These are phyloP conservation scores for Phlogophora meticulosa DNA, from an alignment of 2,888 invertebrate genomes.

Conservation along the genomic window DNA sequence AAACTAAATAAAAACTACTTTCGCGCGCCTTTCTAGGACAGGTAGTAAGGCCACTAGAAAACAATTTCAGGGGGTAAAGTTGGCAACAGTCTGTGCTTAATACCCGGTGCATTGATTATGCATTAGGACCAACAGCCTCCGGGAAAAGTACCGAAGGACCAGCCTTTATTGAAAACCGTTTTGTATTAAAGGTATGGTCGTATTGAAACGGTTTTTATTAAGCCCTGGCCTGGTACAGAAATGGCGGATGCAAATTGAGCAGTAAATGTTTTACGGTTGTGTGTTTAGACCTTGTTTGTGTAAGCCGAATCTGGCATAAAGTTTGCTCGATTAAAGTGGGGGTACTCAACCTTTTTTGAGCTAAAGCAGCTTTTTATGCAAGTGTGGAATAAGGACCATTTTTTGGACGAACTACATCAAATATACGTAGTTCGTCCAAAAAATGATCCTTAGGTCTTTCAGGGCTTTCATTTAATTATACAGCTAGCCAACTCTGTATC, in stretches of 20 bases:
- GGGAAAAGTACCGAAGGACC: slow-evolving; percentile 30
- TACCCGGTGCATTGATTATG: slow-evolving; percentile 68
- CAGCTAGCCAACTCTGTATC: neutral
- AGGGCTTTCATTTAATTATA: slow-evolving; percentile 20
- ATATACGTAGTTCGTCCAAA: too few relatives aligned
- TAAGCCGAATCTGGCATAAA: slow-evolving; percentile 41
- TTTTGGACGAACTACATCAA: slow-evolving; percentile 17
- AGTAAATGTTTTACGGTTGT: slow-evolving; percentile 54
- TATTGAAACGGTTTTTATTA: slow-evolving; percentile 49
- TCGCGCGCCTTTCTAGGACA: slow-evolving; percentile 15
- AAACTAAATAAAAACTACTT: neutral
- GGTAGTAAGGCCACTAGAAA: slow-evolving; percentile 42
- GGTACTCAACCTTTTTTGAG: slow-evolving; percentile 22
- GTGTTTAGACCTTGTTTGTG: slow-evolving; percentile 43
- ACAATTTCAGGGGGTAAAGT: slow-evolving; percentile 53
- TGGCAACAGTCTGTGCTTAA: slow-evolving; percentile 63
- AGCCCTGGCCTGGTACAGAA: slow-evolving; percentile 1
- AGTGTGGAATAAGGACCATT: slow-evolving; percentile 1
- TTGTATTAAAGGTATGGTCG: slow-evolving; percentile 16
- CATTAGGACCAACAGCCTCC: slow-evolving; percentile 54
- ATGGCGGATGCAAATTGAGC: slow-evolving; percentile 50
- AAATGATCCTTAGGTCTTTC: slow-evolving; percentile 30
- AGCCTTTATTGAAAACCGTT: slow-evolving; percentile 54
- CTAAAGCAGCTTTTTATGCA: slow-evolving; percentile 13
- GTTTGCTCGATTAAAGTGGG: slow-evolving; percentile 31